Percentiles rank a stretch among this genome's conserved stretches.
These are phyloP conservation scores for Chaetura pelagica DNA, from an alignment of 2,113 vertebrate genomes.

Conservation along the genomic window DNA sequence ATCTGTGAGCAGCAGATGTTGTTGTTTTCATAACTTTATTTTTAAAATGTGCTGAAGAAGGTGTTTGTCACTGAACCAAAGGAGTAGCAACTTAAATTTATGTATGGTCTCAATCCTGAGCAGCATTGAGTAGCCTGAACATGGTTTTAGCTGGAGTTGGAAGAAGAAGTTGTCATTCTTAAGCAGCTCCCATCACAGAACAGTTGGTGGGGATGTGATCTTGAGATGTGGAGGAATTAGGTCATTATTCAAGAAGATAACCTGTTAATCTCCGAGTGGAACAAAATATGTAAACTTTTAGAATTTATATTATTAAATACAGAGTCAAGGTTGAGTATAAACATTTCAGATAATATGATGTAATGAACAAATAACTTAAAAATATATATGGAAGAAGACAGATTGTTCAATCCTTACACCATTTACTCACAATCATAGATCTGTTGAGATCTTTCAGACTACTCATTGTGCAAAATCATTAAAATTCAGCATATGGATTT, in stretches of 20 bases:
- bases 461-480: background rate
- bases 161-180: background rate
- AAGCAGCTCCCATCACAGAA: background rate
- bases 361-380: background rate
- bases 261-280: background rate
- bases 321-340: background rate
- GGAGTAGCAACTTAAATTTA: background rate
- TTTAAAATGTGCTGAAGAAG: constrained; percentile 49
- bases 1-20: constrained; percentile 62
- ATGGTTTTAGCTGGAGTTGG: background rate
- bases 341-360: background rate
- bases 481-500: background rate
- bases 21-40: constrained; percentile 45
- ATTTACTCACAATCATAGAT: background rate
- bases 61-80: constrained; percentile 3
- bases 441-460: background rate
- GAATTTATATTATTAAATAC: background rate
- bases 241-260: background rate
- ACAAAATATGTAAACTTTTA: background rate
- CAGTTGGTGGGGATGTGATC: background rate
- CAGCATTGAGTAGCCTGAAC: background rate
- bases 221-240: background rate
- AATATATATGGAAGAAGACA: background rate
- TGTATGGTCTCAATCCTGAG: background rate
- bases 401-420: background rate